Base-by-base conservation (phyloP, 2,888 invertebrate species). In the Scaptomyza reducta region DNA sequence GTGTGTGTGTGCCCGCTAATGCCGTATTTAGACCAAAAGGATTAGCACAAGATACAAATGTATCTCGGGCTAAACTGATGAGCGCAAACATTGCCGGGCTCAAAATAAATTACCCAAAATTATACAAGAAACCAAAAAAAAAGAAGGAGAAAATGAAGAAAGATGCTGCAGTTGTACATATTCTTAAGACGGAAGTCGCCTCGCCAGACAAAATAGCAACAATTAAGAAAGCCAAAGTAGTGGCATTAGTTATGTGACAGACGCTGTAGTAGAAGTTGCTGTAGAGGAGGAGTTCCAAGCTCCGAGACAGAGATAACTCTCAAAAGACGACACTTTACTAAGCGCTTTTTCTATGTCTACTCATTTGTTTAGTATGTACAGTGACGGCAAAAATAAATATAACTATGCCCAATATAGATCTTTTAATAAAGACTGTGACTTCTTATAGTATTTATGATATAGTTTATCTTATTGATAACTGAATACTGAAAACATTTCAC, bases 41-140 rank as follows among this genome's bases (percentile, higher is more conserved):
- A 83, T 83, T 86, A 83, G 77, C 84, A 71, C 56, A 60, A 73
- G 70, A 75, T 77, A 79, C 79, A 82, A 81, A 81, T 79, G 77
- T 77, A 74, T 85, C 68, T 65, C n/a, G 51, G 42, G 64, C 67
- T 65, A 66, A 74, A 70, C 66, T 62, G 74, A 70, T 64, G 70
- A 63, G 58, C 57, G 9, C 58, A 63, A 60, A 56, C 33, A 64
- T 41, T 51, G 55, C 14, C 46, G 18, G 29, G 54, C 10, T 16
- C 27, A 44, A 74, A 73, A 83, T 80, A 83, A 86, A 84, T 86
- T 82, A 66, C 78, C 64, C 58, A 51, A 82, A 73, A 70, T 68
- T 67, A 70, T 56, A 65, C 46, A 60, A 49, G 40, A 40, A 40
- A 40, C 16, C 40, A 16, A 55, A 60, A 66, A 58, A 44, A 42